Percentiles rank a stretch among this genome's conserved stretches.
Evolutionary conservation across 2,888 invertebrate species (phyloP).

Genomic region (Drosophila birchii): DNA sequence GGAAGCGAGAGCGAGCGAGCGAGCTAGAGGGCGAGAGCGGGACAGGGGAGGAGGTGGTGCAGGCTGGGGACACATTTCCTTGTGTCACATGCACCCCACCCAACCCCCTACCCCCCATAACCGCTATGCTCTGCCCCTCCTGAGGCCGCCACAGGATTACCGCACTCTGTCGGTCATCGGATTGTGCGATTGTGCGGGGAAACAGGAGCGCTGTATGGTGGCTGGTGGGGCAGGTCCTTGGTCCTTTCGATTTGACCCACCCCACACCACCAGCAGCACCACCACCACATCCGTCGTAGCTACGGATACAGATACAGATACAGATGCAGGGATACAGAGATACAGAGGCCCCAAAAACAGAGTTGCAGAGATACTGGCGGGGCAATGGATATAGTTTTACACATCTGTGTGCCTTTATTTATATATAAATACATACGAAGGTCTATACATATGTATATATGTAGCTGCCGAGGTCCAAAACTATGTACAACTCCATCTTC

Average conservation of each 20-base stretch:
- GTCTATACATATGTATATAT: neutral
- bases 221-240: slow-evolving; percentile 36
- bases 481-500: slow-evolving; percentile 19
- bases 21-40: neutral
- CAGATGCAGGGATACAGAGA: slow-evolving; percentile 7
- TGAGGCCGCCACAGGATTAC: slow-evolving; percentile 15
- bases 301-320: slow-evolving; percentile 7
- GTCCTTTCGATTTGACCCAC: slow-evolving; percentile 29
- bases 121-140: neutral
- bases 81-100: slow-evolving; percentile 38
- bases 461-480: neutral
- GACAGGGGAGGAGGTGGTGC: slow-evolving; percentile 11
- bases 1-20: slow-evolving; percentile 7
- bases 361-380: slow-evolving; percentile 3
- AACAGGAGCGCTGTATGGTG: slow-evolving; percentile 58
- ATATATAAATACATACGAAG: neutral
- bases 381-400: slow-evolving; percentile 5
- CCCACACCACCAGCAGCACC: neutral
- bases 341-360: slow-evolving; percentile 1
- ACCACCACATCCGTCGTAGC: neutral
- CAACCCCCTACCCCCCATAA: slow-evolving; percentile 3
- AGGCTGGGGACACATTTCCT: slow-evolving; percentile 47
- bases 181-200: slow-evolving; percentile 55
- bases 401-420: slow-evolving; percentile 20
- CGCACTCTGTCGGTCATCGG: slow-evolving; percentile 55